phyloP scores from a whole-genome alignment of 2,888 invertebrate genomes.

The Spodoptera picta region DNA sequence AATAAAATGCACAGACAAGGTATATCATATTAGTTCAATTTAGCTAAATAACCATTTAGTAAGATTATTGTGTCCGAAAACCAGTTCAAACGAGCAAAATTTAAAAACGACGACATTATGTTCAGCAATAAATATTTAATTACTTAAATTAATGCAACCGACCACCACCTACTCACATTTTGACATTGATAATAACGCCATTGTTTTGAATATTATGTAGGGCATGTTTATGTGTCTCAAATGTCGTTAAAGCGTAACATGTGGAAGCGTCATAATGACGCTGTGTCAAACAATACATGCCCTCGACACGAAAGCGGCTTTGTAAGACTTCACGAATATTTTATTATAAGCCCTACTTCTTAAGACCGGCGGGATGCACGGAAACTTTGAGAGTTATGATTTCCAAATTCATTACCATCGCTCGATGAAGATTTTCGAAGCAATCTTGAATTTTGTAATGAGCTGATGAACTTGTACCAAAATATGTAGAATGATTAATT shows the following conservation, averaged over 20 bases:
- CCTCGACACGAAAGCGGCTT: slow-evolving; percentile 50
- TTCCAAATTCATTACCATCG: slow-evolving; percentile 50
- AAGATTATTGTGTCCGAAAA: no score
- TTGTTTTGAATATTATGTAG: slow-evolving; percentile 1
- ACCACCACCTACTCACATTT: neutral
- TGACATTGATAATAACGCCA: slow-evolving; percentile 1
- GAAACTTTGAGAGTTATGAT: slow-evolving; percentile 39
- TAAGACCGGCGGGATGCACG: slow-evolving; percentile 25
- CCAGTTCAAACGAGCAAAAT: no score
- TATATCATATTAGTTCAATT: no score
- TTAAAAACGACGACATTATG: no score
- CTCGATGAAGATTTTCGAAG: slow-evolving; percentile 43
- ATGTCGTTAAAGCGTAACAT: slow-evolving; percentile 21
- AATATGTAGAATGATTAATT: neutral
- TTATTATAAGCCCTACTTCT: slow-evolving; percentile 45
- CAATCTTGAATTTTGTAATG: slow-evolving; percentile 45
- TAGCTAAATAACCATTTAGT: no score
- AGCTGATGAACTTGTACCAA: slow-evolving; percentile 38
- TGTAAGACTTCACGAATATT: slow-evolving; percentile 54
- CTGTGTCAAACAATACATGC: slow-evolving; percentile 42
- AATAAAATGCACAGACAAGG: no score
- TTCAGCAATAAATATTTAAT: no score
- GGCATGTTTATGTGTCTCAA: neutral
- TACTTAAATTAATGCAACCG: neutral
- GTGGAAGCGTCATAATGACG: slow-evolving; percentile 23